phyloP scores from a whole-genome alignment of 2,888 invertebrate genomes.

The Abscondita cerata region DNA sequence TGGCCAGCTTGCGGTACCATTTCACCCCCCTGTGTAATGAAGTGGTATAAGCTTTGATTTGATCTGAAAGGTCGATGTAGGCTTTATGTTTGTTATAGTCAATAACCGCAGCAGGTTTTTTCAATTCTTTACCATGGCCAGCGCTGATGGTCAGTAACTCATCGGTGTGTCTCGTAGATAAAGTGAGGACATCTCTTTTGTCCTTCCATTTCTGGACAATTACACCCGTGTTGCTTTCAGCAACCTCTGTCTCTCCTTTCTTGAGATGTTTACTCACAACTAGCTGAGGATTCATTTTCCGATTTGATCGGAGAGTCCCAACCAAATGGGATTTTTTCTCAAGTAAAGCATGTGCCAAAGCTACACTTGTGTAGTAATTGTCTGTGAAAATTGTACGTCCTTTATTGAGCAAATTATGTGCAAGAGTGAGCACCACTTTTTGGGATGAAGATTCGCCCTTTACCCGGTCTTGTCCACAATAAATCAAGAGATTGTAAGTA shows the following conservation, averaged over 20 bases:
- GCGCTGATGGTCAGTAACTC: no score
- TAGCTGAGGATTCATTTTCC: not conserved
- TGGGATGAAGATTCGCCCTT: not conserved
- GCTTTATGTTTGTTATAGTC: no score
- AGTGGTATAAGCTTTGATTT: no score
- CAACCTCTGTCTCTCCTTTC: not conserved
- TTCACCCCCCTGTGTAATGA: no score
- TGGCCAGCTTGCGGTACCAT: no score
- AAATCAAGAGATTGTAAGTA: no score
- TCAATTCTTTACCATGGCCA: no score
- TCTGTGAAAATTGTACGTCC: no score
- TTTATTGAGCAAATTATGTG: not conserved
- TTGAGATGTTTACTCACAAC: not conserved
- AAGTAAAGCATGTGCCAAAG: not conserved
- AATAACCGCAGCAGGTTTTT: no score
- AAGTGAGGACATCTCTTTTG: not conserved
- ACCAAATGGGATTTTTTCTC: conserved; percentile 5
- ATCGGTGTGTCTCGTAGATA: not conserved
- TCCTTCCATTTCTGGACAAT: not conserved
- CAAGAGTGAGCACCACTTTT: no score
- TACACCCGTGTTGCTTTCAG: not conserved
- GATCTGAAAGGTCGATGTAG: no score
- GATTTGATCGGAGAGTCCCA: not conserved
- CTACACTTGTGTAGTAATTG: conserved; percentile 7
- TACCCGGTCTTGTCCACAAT: not conserved